Percentiles rank a stretch among this genome's conserved stretches.
These are phyloP conservation scores for Bothrops jararaca DNA, from an alignment of 2,113 vertebrate species.

Conservation along the genomic window DNA sequence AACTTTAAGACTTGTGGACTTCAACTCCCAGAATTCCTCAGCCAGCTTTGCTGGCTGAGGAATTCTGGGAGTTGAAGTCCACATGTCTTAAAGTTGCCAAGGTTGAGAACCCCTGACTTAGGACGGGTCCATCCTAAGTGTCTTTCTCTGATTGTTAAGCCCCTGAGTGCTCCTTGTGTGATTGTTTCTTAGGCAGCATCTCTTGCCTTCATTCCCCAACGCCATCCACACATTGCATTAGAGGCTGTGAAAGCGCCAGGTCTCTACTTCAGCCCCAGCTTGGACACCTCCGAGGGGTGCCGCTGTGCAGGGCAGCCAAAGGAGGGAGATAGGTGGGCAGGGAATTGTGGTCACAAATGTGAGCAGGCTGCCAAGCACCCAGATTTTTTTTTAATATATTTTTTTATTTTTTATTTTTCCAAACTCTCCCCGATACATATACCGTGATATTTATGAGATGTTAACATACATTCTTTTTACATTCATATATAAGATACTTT, in stretches of 20 bases:
- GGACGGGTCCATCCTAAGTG: background rate
- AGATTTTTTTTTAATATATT: too few species aligned
- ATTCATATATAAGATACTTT: too few species aligned
- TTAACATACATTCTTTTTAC: too few species aligned
- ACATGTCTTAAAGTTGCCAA: too few species aligned
- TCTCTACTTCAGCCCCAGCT: background rate
- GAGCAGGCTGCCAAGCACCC: background rate
- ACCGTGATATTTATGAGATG: too few species aligned
- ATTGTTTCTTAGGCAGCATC: background rate
- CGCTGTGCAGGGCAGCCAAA: background rate
- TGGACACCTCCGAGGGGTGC: background rate
- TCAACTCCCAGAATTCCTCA: too few species aligned
- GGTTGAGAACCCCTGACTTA: too few species aligned
- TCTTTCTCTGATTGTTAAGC: background rate
- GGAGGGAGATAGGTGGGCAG: background rate
- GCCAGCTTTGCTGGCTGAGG: too few species aligned
- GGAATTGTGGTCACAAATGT: background rate
- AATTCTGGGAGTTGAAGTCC: too few species aligned
- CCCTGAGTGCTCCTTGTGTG: background rate
- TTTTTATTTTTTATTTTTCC: too few species aligned
- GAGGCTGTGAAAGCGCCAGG: background rate
- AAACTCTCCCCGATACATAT: too few species aligned
- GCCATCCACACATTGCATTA: background rate
- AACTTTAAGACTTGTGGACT: too few species aligned
- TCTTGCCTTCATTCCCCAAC: background rate